Conservation (phyloP, 2,797 vertebrate species). For the Molossus molossus region DNA sequence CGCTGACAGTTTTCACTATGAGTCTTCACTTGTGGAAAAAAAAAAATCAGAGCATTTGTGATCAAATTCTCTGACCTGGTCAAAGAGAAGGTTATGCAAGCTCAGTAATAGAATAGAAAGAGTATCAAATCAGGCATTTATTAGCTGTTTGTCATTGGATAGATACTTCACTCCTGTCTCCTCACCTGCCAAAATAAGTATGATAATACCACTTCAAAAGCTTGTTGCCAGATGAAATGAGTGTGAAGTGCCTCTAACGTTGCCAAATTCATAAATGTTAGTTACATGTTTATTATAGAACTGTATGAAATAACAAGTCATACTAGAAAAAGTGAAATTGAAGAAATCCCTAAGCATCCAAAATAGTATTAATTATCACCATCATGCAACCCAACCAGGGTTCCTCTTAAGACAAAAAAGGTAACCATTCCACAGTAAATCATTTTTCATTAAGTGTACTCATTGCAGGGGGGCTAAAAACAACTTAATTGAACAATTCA, state of each 20-base stretch:
- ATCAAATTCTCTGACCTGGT: background rate
- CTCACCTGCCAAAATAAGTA: slow-evolving; percentile 16
- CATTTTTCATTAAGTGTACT: slow-evolving; percentile 6
- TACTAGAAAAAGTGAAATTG: background rate
- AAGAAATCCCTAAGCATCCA: slow-evolving; percentile 15
- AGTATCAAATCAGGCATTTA: background rate
- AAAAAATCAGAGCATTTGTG: background rate
- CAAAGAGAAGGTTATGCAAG: background rate
- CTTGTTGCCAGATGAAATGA: background rate
- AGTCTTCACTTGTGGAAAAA: background rate
- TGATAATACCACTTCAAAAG: slow-evolving; percentile 20
- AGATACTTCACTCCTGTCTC: slow-evolving; percentile 31
- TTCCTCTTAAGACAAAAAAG: background rate
- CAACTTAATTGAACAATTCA: background rate
- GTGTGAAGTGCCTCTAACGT: background rate
- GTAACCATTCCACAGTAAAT: background rate
- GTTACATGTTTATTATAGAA: slow-evolving; percentile 39
- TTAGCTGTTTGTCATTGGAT: background rate
- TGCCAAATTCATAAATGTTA: slow-evolving; percentile 51
- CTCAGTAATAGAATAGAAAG: background rate
- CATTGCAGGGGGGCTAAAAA: background rate
- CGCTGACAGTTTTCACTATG: slow-evolving; percentile 16
- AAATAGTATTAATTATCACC: background rate
- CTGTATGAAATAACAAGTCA: background rate
- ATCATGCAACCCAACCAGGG: background rate